Evolutionary conservation across 2,797 vertebrate species (phyloP).

Genomic region (Megaceryle alcyon): DNA sequence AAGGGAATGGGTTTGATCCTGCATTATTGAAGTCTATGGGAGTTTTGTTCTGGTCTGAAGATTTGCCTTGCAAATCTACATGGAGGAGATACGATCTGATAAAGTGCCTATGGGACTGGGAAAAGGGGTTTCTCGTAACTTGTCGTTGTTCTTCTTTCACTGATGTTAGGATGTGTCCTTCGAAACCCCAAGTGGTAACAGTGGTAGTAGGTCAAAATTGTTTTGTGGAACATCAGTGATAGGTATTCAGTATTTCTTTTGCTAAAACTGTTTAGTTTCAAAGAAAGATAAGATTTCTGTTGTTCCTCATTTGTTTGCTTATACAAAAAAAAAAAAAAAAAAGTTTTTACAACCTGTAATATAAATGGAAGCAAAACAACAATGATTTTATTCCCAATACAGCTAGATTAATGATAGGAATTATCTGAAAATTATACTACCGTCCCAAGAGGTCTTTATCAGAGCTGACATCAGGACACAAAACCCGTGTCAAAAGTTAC

Average conservation of each 20-base stretch:
- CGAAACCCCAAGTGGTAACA: background rate
- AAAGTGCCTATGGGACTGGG: background rate
- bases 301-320: background rate
- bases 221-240: background rate
- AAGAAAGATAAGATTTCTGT: background rate
- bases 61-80: constrained; percentile 58
- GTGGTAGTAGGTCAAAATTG: background rate
- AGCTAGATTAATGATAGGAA: background rate
- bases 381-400: background rate
- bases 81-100: constrained; percentile 3
- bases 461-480: background rate
- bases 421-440: background rate
- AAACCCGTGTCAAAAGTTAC: background rate
- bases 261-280: background rate
- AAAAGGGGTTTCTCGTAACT: background rate
- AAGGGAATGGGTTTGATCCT: constrained; percentile 44
- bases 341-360: background rate
- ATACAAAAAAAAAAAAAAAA: background rate
- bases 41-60: constrained; percentile 31
- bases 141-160: background rate
- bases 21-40: constrained; percentile 26
- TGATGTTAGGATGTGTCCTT: background rate
- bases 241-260: background rate
- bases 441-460: background rate
- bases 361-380: background rate